Percentiles rank a stretch among this genome's conserved stretches.
Evolutionary conservation across 2,888 invertebrate species (phyloP).

Genomic region (Thereva unica): DNA sequence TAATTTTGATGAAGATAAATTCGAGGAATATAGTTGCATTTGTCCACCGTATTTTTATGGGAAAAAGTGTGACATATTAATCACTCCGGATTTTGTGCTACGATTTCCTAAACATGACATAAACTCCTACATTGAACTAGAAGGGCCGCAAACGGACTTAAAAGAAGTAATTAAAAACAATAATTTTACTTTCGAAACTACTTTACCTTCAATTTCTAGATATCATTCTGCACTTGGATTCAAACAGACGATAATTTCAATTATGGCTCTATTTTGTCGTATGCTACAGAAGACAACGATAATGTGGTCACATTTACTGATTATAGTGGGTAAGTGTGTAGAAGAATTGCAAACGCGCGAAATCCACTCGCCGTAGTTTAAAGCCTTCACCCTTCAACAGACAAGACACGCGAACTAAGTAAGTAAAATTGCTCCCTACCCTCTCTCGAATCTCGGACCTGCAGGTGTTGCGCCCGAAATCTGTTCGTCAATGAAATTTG

Average conservation of each 20-base stretch:
- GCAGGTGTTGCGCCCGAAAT: no score
- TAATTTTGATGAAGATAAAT: conserved; percentile 50
- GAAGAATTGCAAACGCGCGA: background rate
- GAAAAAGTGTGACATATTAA: conserved; percentile 59
- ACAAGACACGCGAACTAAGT: no score
- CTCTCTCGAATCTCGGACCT: no score
- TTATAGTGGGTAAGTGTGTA: conserved; percentile 62
- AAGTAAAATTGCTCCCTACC: no score
- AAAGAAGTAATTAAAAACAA: conserved; percentile 55
- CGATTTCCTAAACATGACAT: conserved; percentile 63
- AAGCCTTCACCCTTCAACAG: no score
- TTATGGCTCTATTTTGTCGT: conserved; percentile 71
- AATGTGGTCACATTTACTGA: conserved; percentile 71
- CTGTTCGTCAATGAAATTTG: no score
- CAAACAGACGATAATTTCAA: conserved; percentile 65
- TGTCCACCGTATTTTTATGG: conserved; percentile 62
- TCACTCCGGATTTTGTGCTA: conserved; percentile 61
- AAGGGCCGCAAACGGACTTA: conserved; percentile 59
- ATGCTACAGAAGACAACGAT: conserved; percentile 64
- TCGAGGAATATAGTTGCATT: conserved; percentile 56
- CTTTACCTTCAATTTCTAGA: conserved; percentile 49
- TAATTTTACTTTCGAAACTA: background rate
- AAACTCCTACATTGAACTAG: conserved; percentile 63
- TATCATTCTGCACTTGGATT: conserved; percentile 69
- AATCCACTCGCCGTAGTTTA: no score